phyloP scores from a whole-genome alignment of 2,888 invertebrate genomes.

The Cabera pusaria region DNA sequence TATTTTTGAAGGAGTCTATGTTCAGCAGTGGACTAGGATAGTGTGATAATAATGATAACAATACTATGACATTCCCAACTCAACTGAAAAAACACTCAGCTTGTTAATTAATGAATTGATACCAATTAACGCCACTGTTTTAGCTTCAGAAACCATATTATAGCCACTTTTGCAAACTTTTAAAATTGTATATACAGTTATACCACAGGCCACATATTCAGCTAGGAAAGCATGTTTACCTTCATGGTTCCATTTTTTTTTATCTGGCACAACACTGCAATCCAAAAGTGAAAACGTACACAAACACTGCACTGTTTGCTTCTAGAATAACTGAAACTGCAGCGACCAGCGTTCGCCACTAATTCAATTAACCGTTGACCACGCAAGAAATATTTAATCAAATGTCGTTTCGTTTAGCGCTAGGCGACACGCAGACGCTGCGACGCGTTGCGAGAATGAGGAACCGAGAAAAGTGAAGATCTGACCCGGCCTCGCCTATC shows the following conservation, averaged over 20 bases:
- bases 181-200: too few species aligned
- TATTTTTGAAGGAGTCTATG: too few species aligned
- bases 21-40: too few species aligned
- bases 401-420: constrained; percentile 26
- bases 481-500: constrained; percentile 54
- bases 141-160: constrained; percentile 1
- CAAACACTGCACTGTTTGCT: constrained; percentile 36
- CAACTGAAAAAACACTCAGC: too few species aligned
- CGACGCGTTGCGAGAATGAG: constrained; percentile 49
- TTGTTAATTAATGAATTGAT: neutral
- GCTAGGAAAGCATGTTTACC: too few species aligned
- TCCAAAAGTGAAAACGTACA: constrained; percentile 53
- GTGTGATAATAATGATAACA: too few species aligned
- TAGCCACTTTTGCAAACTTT: neutral
- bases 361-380: constrained; percentile 59
- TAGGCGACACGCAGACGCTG: constrained; percentile 38
- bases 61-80: too few species aligned
- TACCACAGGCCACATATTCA: too few species aligned
- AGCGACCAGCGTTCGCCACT: constrained; percentile 39
- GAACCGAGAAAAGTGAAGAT: constrained; percentile 60
- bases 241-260: constrained; percentile 27
- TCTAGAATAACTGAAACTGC: constrained; percentile 32
- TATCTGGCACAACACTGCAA: constrained; percentile 51
- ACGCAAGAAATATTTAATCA: constrained; percentile 39
- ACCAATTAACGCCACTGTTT: neutral